A percentile compares a stretch with the other conserved stretches of the same genome.
These are phyloP conservation scores for Torymus tubicola DNA, from an alignment of 2,888 invertebrate species.

Conservation along the genomic window DNA sequence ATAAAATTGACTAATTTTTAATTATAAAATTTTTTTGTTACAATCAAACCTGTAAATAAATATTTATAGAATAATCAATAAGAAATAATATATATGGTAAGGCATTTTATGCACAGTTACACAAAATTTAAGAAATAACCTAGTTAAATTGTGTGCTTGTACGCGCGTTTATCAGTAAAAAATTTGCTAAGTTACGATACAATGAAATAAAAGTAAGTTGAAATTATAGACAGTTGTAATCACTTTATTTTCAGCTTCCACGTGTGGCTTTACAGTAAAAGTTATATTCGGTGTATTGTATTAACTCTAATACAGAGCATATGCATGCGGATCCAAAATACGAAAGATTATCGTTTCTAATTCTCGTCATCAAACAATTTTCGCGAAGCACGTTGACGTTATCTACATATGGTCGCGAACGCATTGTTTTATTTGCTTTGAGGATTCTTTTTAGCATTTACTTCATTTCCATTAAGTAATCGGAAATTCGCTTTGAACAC, in stretches of 20 bases:
- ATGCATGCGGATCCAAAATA: slow-evolving; percentile 68
- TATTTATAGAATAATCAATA: too few species aligned
- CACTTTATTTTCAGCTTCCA: slow-evolving; percentile 74
- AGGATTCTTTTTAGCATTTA: slow-evolving; percentile 54
- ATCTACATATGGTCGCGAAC: slow-evolving; percentile 43
- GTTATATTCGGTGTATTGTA: slow-evolving; percentile 69
- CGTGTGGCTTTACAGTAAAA: slow-evolving; percentile 73
- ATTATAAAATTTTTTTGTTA: too few species aligned
- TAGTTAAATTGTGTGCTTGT: not conserved
- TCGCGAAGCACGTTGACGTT: slow-evolving; percentile 40
- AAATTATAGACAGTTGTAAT: slow-evolving; percentile 70
- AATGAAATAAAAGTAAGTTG: slow-evolving; percentile 52
- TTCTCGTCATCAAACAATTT: slow-evolving; percentile 57
- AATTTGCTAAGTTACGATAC: not conserved
- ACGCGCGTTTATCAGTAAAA: not conserved
- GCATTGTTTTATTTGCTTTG: slow-evolving; percentile 53
- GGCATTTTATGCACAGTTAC: not conserved
- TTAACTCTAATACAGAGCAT: slow-evolving; percentile 71
- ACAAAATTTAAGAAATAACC: not conserved
- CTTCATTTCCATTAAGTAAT: slow-evolving; percentile 58
- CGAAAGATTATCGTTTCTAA: slow-evolving; percentile 52
- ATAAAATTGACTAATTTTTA: too few species aligned
- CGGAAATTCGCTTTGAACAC: slow-evolving; percentile 53
- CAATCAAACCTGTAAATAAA: too few species aligned
- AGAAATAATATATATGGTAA: too few species aligned